A percentile compares a stretch with the other conserved stretches of the same genome.
Evolutionary conservation across 2,888 invertebrate genomes (phyloP).

Genomic region (Odontomyia ornata): DNA sequence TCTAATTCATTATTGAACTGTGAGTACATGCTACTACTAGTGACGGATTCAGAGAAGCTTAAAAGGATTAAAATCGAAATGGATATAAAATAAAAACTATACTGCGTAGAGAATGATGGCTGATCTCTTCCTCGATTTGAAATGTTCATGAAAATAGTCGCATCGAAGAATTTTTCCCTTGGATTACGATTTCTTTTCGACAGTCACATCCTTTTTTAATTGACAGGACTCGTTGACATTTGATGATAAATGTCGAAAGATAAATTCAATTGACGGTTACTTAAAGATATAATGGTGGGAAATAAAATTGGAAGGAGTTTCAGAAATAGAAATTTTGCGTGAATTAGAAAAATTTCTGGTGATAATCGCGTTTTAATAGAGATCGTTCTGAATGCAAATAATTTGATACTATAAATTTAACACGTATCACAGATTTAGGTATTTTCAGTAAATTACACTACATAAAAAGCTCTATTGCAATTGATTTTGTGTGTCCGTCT

Average conservation of each 20-base stretch:
- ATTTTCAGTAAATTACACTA: too few species aligned
- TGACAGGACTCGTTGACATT: not conserved
- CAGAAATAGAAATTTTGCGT: too few species aligned
- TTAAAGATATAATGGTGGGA: too few species aligned
- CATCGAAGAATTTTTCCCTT: not conserved
- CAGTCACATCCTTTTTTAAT: not conserved
- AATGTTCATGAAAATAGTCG: not conserved
- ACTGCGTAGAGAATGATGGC: not conserved
- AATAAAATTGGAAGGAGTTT: too few species aligned
- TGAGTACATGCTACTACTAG: constrained; percentile 45
- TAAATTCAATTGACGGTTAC: too few species aligned
- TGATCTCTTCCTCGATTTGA: not conserved
- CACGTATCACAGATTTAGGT: too few species aligned
- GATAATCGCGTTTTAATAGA: too few species aligned
- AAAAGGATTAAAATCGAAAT: constrained; percentile 21
- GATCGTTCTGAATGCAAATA: too few species aligned
- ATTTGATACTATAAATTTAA: too few species aligned
- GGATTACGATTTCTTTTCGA: not conserved
- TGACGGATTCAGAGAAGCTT: constrained; percentile 10
- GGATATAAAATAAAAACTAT: constrained; percentile 18
- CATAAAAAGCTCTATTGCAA: too few species aligned
- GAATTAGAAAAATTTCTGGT: too few species aligned
- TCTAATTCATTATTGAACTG: constrained; percentile 46
- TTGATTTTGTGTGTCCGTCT: too few species aligned
- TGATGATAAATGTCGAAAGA: not conserved